phyloP scores from a whole-genome alignment of 1,140 invertebrate genomes.

The Gonatopus flavifemur region DNA sequence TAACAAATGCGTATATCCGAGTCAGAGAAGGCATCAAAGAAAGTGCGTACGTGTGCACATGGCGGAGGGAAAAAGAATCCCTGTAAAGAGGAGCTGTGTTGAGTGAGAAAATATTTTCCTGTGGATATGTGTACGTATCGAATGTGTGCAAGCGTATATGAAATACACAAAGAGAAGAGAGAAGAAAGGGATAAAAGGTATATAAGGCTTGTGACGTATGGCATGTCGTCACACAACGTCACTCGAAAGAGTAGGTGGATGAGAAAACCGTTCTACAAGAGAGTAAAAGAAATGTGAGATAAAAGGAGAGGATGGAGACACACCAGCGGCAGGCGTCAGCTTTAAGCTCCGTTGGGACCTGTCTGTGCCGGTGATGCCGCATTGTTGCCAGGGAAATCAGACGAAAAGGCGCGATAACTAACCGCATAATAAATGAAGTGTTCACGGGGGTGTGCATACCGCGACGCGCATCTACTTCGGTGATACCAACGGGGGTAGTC shows the following conservation, averaged over 20 bases:
- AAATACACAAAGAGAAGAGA: neutral
- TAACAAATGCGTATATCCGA: too few species aligned
- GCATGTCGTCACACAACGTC: constrained; percentile 41
- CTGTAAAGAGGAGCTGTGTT: too few species aligned
- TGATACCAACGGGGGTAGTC: constrained; percentile 39
- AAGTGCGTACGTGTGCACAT: too few species aligned
- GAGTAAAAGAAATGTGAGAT: constrained; percentile 18
- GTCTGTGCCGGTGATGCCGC: constrained; percentile 46
- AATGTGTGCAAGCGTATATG: too few species aligned
- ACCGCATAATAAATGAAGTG: constrained; percentile 60
- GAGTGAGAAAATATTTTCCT: too few species aligned
- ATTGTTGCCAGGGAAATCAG: constrained; percentile 61
- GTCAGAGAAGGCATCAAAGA: too few species aligned
- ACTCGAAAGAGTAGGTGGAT: constrained; percentile 43
- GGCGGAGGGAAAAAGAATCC: too few species aligned
- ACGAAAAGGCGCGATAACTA: constrained; percentile 60
- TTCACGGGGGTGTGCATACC: constrained; percentile 46
- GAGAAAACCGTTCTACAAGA: constrained; percentile 33
- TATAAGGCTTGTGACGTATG: constrained; percentile 45
- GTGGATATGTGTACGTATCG: too few species aligned
- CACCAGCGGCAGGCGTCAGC: too few species aligned
- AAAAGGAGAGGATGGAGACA: neutral
- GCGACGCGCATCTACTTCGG: constrained; percentile 25
- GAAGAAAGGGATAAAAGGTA: neutral
- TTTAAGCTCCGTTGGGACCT: constrained; percentile 36